Evolutionary conservation across 2,113 vertebrate genomes (phyloP).

Genomic region (Strigops habroptila): DNA sequence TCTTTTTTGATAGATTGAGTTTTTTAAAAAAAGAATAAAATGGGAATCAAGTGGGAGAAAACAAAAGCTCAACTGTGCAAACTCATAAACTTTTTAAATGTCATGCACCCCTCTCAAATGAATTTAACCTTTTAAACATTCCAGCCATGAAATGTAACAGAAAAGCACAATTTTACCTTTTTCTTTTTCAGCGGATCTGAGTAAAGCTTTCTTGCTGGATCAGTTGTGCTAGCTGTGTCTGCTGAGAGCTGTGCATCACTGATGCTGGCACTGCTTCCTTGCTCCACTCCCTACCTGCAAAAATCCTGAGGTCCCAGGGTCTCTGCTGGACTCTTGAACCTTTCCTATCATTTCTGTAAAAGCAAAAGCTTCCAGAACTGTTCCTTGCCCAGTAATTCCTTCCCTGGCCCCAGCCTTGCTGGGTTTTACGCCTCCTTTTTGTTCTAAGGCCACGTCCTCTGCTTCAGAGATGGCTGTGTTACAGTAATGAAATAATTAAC

Average conservation of each 20-base stretch:
- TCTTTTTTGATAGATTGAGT: neutral
- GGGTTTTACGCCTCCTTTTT: neutral
- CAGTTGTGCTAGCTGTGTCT: too few species aligned
- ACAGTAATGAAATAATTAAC: conserved; percentile 38
- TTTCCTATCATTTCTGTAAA: neutral
- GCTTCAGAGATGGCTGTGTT: neutral
- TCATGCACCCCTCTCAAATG: neutral
- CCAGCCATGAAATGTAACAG: neutral
- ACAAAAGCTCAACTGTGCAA: conserved; percentile 3
- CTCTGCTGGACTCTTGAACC: neutral
- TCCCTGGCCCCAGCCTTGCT: neutral
- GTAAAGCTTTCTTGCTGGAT: neutral
- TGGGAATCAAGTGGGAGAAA: neutral
- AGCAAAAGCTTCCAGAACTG: neutral
- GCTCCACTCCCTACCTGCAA: neutral
- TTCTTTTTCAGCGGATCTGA: neutral
- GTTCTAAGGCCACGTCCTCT: neutral
- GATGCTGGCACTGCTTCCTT: neutral
- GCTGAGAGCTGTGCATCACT: neutral
- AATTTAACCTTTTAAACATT: neutral
- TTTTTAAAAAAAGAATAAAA: neutral
- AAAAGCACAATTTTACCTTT: neutral
- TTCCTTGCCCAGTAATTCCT: neutral
- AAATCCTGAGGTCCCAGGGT: neutral
- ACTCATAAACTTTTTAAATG: conserved; percentile 30